These are phyloP conservation scores for Corvus cornix DNA, from an alignment of 2,113 vertebrate genomes.

Conservation along the genomic window DNA sequence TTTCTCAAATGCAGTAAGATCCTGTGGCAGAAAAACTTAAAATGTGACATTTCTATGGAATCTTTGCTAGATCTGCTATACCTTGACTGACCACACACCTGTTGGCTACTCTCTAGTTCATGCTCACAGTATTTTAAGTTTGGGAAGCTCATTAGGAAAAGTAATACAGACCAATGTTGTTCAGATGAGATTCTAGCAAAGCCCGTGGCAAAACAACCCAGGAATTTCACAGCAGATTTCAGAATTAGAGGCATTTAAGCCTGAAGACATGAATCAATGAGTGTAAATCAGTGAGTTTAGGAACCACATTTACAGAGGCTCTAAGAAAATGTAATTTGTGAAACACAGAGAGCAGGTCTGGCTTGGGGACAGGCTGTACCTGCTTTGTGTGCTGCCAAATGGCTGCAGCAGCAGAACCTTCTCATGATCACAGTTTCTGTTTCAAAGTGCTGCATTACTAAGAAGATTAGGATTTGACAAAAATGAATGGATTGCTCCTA, in stretches of 20 bases:
- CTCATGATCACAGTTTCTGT: neutral
- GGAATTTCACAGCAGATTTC: neutral
- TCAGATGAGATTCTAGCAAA: neutral
- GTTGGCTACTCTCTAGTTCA: neutral
- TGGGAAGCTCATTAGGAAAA: neutral
- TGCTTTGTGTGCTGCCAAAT: rapidly evolving
- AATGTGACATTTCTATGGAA: neutral
- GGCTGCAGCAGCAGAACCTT: neutral
- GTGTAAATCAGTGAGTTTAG: neutral
- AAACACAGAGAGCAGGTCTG: neutral
- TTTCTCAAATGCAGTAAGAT: neutral
- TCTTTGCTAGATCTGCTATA: neutral
- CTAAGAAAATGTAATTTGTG: neutral
- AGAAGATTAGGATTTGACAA: conserved; percentile 42
- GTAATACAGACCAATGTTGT: neutral
- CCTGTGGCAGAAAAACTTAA: neutral
- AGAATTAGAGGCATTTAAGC: neutral
- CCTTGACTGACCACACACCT: neutral
- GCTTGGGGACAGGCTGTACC: neutral
- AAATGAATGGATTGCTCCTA: conserved; percentile 45
- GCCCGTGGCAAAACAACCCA: neutral
- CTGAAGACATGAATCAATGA: neutral
- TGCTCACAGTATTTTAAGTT: neutral
- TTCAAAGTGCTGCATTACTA: conserved; percentile 34
- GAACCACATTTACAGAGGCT: neutral